These are phyloP conservation scores for Lepisosteus osseus DNA, from an alignment of 2,113 vertebrate species.

Conservation along the genomic window DNA sequence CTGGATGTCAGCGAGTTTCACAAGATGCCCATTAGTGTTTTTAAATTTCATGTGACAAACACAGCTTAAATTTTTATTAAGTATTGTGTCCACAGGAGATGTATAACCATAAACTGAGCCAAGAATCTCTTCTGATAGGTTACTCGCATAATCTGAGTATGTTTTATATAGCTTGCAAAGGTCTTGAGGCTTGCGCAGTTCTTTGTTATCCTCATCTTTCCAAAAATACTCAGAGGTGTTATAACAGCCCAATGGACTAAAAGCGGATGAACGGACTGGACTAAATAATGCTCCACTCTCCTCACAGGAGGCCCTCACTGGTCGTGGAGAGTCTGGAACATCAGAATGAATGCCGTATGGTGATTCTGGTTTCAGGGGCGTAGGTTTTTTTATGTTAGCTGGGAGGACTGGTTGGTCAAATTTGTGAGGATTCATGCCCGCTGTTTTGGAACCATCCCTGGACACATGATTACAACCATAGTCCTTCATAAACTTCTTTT, in stretches of 20 bases:
- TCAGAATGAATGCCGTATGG: slow-evolving; percentile 73
- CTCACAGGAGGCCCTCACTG: slow-evolving; percentile 71
- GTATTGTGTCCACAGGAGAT: slow-evolving; percentile 61
- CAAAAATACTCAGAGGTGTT: slow-evolving; percentile 77
- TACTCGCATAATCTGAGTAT: slow-evolving; percentile 83
- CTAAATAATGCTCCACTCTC: slow-evolving; percentile 85
- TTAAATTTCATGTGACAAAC: slow-evolving; percentile 70
- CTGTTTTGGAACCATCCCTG: slow-evolving; percentile 55
- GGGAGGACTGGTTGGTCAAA: slow-evolving; percentile 85
- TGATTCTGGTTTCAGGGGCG: slow-evolving; percentile 85
- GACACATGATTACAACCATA: slow-evolving; percentile 54
- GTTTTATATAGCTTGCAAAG: slow-evolving; percentile 65
- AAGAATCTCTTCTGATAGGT: slow-evolving; percentile 83
- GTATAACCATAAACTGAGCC: slow-evolving; percentile 77
- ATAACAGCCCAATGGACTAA: slow-evolving; percentile 80
- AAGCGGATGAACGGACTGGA: slow-evolving; percentile 87
- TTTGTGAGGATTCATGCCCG: slow-evolving; percentile 87
- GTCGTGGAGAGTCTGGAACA: slow-evolving; percentile 80
- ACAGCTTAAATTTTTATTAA: slow-evolving; percentile 72
- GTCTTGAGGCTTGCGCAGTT: slow-evolving; percentile 63
- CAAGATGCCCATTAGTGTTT: slow-evolving; percentile 62
- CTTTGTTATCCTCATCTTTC: slow-evolving; percentile 56
- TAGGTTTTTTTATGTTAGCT: slow-evolving; percentile 90
- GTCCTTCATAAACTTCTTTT: slow-evolving; percentile 58
- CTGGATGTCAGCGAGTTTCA: slow-evolving; percentile 73